A percentile compares a stretch with the other conserved stretches of the same genome.
phyloP scores from a whole-genome alignment of 2,888 invertebrate genomes.

The Cosmia trapezina region DNA sequence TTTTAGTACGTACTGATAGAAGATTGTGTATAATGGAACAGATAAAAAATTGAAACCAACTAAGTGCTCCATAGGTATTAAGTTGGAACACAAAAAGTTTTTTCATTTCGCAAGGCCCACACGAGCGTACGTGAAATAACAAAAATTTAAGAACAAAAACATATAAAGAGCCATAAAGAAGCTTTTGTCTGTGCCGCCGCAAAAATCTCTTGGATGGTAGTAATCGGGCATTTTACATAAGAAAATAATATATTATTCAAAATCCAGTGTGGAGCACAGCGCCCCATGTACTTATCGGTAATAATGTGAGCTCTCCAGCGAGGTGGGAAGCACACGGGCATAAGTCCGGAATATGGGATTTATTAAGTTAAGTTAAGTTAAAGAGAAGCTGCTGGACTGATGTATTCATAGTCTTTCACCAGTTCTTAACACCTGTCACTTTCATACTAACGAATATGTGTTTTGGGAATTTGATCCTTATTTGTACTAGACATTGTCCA shows the following conservation, averaged over 20 bases:
- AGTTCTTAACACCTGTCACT: no score
- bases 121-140: conserved; percentile 74
- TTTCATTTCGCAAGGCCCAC: conserved; percentile 73
- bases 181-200: conserved; percentile 83
- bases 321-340: conserved; percentile 49
- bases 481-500: no score
- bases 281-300: conserved; percentile 88
- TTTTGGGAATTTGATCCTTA: no score
- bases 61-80: conserved; percentile 60
- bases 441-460: no score
- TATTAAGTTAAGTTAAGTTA: conserved; percentile 18
- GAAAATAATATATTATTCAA: conserved; percentile 91
- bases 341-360: conserved; percentile 55
- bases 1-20: background rate
- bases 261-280: conserved; percentile 86
- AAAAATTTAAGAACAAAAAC: conserved; percentile 86
- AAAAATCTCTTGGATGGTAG: conserved; percentile 87
- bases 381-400: background rate
- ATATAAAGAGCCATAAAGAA: conserved; percentile 88
- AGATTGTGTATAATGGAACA: conserved; percentile 50
- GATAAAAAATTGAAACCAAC: conserved; percentile 62
- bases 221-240: conserved; percentile 90
- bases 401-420: no score
- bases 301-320: conserved; percentile 83
- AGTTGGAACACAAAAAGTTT: conserved; percentile 70